Conservation (phyloP, 2,113 vertebrate genomes). For the Dolichallabes microphthalmus region DNA sequence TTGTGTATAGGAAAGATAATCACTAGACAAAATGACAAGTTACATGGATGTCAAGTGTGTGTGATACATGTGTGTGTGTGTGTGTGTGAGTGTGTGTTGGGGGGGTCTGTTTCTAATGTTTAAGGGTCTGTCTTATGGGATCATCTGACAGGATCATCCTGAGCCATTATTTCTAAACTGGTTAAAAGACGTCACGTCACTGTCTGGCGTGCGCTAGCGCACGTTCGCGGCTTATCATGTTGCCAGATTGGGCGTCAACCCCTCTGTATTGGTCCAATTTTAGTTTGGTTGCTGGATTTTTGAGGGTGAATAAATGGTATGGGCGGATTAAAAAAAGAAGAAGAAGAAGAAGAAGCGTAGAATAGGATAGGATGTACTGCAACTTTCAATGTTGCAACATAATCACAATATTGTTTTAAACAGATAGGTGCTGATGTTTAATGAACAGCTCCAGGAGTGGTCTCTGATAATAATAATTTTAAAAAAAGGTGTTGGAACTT, state of each 20-base stretch:
- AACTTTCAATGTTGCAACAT: not conserved
- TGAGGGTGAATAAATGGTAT: not conserved
- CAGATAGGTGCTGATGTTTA: not conserved
- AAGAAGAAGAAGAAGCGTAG: not conserved
- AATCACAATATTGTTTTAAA: not conserved
- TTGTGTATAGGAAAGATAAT: not conserved
- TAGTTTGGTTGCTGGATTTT: not conserved
- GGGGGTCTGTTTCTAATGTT: too few species aligned
- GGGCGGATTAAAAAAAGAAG: not conserved
- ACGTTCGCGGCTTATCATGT: slow-evolving; percentile 50
- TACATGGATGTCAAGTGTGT: not conserved
- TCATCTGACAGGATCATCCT: not conserved
- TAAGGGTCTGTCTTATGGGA: not conserved
- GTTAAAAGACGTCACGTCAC: slow-evolving; percentile 1
- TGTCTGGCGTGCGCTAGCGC: slow-evolving; percentile 51
- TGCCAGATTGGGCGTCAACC: not conserved
- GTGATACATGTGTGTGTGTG: not conserved
- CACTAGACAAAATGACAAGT: not conserved
- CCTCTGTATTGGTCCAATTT: not conserved
- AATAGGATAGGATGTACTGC: not conserved
- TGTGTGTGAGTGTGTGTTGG: not conserved
- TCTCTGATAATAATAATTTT: not conserved
- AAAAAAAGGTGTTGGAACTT: slow-evolving; percentile 43
- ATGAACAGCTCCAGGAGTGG: slow-evolving; percentile 3
- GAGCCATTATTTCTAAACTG: not conserved